Evolutionary conservation across 1,140 invertebrate genomes (phyloP), one percentile per base, ranked within the genome.

Genomic region (Ceratosolen fusciceps): DNA sequence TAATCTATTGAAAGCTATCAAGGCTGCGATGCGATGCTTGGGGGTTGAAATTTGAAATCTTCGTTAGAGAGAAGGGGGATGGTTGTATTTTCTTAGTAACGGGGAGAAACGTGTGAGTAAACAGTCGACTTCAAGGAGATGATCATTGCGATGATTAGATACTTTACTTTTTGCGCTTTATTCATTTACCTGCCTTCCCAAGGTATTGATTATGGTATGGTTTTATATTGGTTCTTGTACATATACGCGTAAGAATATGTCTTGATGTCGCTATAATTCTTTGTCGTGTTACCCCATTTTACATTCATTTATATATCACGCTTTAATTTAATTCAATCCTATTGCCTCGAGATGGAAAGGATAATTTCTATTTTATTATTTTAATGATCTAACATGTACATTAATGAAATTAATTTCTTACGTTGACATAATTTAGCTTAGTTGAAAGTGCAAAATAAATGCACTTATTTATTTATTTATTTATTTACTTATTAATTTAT

Each of bases 271-370:
- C 65, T 79, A 79, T 47, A 43, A 10, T 49, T 12, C 24, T 62
- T 24, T 47, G 12, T n/a, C 56, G 1, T 29, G 68, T 77, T 67
- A 74, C 52, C 39, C 43, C 14, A 10, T 19, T 31, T 47, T 26
- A n/a, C 5, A 24, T 73, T 67, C 19, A 80, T 80, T 74, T 80
- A 56, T 39, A 70, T 58, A 70, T 74, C 60, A 70, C 78, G 62
- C 72, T 74, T 24, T n/a, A 21, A 9, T 43, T 56, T 67, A 52
- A 52, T 10, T 54, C 34, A 39, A 78, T 49, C 60, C 70, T 19
- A 21, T 39, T 43, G 12, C 31, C 16, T 24, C 21, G 8, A 8
- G n/a, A 21, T 56, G 5, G 8, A 24, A 8, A 19, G 52, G 21
- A 19, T 56, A 56, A 19, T 4, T 24, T 56, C 4, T 24, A 56